Evolutionary conservation across 1,140 invertebrate species (phyloP), one percentile per base, ranked within the genome.

Genomic region (Leguminivora glycinivorella): DNA sequence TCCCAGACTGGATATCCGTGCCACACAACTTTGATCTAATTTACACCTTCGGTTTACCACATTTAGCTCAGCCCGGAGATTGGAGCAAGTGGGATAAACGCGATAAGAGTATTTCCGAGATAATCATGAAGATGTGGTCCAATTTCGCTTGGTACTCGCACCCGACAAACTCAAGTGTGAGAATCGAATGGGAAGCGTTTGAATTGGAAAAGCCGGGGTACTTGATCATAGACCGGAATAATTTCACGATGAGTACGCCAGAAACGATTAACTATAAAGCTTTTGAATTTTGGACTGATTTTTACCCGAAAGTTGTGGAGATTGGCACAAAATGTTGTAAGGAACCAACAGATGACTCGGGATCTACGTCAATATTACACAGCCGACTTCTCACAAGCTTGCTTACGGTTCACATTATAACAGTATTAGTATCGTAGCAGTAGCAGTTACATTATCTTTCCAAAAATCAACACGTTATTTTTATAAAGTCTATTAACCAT

Each of bases 231-330:
- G 95, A 96, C 76, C 93, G 94, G 63, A 80, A 89, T 67, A 95
- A 93, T 73, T 95, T 96, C 73, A 95, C 94, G 69, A 96, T 96
- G 93, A 95, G 94, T 73, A 93, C 94, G 69, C 78, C 93, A 1
- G 89, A 84, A 1, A 92, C 87, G 9, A 92, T 96, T 0, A 94
- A 96, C 88, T 96, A 96, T 80, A 95, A 95, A 79, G 93, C 95
- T 7, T 93, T 96, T 73, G 93, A 94, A 52, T 97, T 97, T 88
- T 96, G 96, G 96, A 96, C 96, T 78, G 93, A 96, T 40, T 96
- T 96, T 79, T 96, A 96, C 83, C 96, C 96, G 0, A 95, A 93
- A 83, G 93, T 96, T 10, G 76, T 96, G 0, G 92, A 94, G 78
- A 93, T 95, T 69, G 94, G 95, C 0, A 94, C 93, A 1, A 93